Conservation (phyloP, 1,140 invertebrate genomes). For the Uloborus diversus region DNA sequence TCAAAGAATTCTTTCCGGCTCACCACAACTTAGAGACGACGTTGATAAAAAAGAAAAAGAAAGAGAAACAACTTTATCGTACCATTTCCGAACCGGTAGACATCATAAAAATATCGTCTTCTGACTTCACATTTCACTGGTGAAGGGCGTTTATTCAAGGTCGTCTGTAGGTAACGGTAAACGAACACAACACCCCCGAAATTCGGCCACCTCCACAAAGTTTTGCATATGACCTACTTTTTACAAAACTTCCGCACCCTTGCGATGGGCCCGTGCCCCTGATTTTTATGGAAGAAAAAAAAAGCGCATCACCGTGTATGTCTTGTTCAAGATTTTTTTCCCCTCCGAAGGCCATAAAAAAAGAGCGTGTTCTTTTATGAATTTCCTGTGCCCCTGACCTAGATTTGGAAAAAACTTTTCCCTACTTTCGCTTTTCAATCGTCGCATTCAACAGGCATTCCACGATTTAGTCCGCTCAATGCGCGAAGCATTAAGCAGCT, state of each 20-base stretch:
- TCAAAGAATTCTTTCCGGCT: too few relatives aligned
- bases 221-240: conserved; percentile 30
- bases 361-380: conserved; percentile 7
- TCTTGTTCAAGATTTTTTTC: background rate
- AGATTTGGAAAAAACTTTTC: background rate
- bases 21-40: too few relatives aligned
- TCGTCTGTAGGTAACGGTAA: conserved; percentile 38
- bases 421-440: conserved; percentile 1
- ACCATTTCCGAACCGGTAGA: too few relatives aligned
- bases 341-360: background rate
- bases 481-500: background rate
- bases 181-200: background rate
- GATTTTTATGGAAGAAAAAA: background rate
- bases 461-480: too few relatives aligned
- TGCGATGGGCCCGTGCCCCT: conserved; percentile 4
- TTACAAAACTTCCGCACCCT: conserved; percentile 13
- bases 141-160: conserved; percentile 29
- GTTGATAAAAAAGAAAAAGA: too few relatives aligned
- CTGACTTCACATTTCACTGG: too few relatives aligned
- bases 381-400: conserved; percentile 17
- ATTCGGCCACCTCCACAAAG: background rate
- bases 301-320: background rate
- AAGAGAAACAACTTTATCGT: too few relatives aligned
- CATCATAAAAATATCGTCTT: too few relatives aligned
- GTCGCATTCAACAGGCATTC: background rate